Evolutionary conservation across 2,797 vertebrate genomes (phyloP).

Genomic region (Arctocebus calabarensis): DNA sequence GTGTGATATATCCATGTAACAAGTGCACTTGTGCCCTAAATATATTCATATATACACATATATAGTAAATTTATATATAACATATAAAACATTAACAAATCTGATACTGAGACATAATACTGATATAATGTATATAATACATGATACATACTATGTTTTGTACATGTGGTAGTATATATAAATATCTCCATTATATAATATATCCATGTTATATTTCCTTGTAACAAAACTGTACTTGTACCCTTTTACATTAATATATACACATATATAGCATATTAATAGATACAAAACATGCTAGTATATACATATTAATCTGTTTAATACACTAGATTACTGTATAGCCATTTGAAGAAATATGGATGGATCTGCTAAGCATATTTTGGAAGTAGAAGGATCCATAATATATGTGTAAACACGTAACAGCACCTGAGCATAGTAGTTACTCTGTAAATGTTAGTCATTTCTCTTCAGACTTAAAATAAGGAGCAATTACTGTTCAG

Average conservation of each 20-base stretch:
- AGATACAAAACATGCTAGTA: too few relatives aligned
- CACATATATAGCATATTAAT: too few relatives aligned
- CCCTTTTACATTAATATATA: background rate
- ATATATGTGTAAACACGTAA: fast-evolving
- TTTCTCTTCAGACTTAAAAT: background rate
- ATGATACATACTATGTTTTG: too few relatives aligned
- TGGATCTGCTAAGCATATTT: background rate
- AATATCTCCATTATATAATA: background rate
- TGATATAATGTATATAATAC: too few relatives aligned
- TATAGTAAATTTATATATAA: too few relatives aligned
- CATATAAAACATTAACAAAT: too few relatives aligned
- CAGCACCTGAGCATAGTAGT: background rate
- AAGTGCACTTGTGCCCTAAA: too few relatives aligned
- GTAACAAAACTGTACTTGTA: background rate
- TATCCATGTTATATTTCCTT: background rate
- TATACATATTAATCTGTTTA: too few relatives aligned
- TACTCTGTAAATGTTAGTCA: background rate
- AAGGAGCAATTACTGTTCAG: background rate
- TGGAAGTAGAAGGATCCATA: background rate
- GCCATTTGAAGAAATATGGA: background rate
- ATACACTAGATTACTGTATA: background rate
- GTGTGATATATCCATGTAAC: too few relatives aligned
- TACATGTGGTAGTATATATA: too few relatives aligned
- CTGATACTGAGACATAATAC: too few relatives aligned
- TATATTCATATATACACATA: too few relatives aligned